Evolutionary conservation across 2,888 invertebrate genomes (phyloP).

Genomic region (Caenorhabditis sinica): DNA sequence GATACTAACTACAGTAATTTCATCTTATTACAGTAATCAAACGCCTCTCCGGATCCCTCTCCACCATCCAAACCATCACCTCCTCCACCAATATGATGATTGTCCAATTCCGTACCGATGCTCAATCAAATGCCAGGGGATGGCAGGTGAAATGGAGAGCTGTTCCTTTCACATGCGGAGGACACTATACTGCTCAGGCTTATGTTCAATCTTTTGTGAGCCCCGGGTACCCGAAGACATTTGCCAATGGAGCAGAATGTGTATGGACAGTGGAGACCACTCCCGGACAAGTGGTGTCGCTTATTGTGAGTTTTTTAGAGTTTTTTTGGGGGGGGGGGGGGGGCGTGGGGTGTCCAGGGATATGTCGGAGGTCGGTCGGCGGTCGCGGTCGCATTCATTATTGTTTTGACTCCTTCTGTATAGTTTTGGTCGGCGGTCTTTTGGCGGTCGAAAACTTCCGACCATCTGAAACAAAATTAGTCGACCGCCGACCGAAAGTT

Average conservation of each 20-base stretch:
- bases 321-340: too few relatives aligned
- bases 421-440: too few relatives aligned
- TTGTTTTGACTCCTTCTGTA: too few relatives aligned
- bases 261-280: conserved; percentile 94
- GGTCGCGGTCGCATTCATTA: too few relatives aligned
- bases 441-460: too few relatives aligned
- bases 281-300: conserved; percentile 91
- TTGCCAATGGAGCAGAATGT: conserved; percentile 97
- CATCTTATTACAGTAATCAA: conserved; percentile 52
- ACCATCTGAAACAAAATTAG: too few relatives aligned
- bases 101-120: conserved; percentile 96
- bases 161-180: conserved; percentile 92
- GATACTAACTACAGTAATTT: neutral
- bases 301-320: conserved; percentile 87
- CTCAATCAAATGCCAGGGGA: conserved; percentile 94
- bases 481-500: too few relatives aligned
- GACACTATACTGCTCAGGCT: conserved; percentile 91
- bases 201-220: conserved; percentile 93
- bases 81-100: conserved; percentile 99
- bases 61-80: conserved; percentile 86
- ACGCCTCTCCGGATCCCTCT: conserved; percentile 61
- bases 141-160: conserved; percentile 86
- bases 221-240: conserved; percentile 94
- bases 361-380: too few relatives aligned
- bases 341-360: too few relatives aligned